Percentiles rank a stretch among this genome's conserved stretches.
Conservation (phyloP, 2,797 vertebrate species). For the Podarcis siculus region DNA sequence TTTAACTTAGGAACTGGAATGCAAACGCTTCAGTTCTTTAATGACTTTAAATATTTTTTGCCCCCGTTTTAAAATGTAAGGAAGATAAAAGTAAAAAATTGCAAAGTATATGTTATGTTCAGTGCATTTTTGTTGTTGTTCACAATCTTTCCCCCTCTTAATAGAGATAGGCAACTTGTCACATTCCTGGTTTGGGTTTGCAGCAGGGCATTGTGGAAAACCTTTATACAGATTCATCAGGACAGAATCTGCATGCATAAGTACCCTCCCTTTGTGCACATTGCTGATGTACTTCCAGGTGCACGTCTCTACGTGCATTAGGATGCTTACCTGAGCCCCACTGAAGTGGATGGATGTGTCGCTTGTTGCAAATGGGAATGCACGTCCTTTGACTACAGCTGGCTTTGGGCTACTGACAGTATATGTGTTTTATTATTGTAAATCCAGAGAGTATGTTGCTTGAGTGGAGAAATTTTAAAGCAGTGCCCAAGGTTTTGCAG, state of each 20-base stretch:
- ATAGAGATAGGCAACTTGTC: accelerated
- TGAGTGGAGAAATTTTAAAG: neutral
- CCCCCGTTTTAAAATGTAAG: neutral
- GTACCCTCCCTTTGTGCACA: neutral
- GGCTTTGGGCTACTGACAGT: neutral
- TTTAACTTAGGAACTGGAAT: neutral
- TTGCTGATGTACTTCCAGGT: neutral
- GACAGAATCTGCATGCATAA: neutral
- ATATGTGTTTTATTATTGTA: neutral
- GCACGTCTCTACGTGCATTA: neutral
- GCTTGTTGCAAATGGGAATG: neutral
- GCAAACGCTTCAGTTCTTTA: neutral
- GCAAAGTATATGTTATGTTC: too few species aligned
- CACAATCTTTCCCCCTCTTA: too few species aligned
- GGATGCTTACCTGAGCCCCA: neutral
- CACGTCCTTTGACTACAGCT: neutral
- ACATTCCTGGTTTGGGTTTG: neutral
- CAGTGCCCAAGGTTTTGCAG: neutral
- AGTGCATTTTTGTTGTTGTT: neutral
- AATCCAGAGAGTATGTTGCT: neutral
- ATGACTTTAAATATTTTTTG: neutral
- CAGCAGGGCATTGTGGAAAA: neutral
- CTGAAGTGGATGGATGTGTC: neutral
- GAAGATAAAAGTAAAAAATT: too few species aligned
- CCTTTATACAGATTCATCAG: too few species aligned